Evolutionary conservation across 35 echinoderm and acorn worm species (phyloP).

Genomic region (Hemicentrotus pulcherrimus): DNA sequence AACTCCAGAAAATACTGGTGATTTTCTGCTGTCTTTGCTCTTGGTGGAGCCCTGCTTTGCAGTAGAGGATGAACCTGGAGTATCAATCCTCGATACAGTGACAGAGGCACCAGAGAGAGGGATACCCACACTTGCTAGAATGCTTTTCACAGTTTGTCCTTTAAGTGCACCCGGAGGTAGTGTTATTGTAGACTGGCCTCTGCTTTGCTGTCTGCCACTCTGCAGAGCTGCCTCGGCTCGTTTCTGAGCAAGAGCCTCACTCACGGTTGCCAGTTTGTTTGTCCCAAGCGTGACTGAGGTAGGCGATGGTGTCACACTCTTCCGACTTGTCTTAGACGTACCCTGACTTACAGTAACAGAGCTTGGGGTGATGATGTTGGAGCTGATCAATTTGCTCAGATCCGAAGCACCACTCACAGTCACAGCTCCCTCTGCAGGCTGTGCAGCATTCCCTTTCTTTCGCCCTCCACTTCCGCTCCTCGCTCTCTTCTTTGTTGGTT

Average conservation of each 20-base stretch:
- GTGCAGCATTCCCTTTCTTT: neutral
- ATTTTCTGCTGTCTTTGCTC: conserved; percentile 42
- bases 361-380: neutral
- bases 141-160: conserved; percentile 72
- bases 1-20: conserved; percentile 2
- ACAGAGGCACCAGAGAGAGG: conserved; percentile 22
- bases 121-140: conserved; percentile 63
- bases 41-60: neutral
- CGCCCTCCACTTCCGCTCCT: conserved; percentile 39
- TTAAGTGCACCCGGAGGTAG: conserved; percentile 66
- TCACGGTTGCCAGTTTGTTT: conserved; percentile 31
- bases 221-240: conserved; percentile 41
- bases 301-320: neutral
- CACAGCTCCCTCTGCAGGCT: neutral
- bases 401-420: neutral
- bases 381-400: too few species aligned
- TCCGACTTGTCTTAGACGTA: neutral
- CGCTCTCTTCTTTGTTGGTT: conserved; percentile 25
- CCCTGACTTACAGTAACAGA: neutral
- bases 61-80: neutral
- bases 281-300: conserved; percentile 21
- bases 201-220: conserved; percentile 53
- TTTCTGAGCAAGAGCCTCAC: conserved; percentile 43
- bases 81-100: conserved; percentile 35
- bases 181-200: conserved; percentile 63